Base-by-base conservation (phyloP, 1,140 invertebrate species). In the Brachionus manjavacas region DNA sequence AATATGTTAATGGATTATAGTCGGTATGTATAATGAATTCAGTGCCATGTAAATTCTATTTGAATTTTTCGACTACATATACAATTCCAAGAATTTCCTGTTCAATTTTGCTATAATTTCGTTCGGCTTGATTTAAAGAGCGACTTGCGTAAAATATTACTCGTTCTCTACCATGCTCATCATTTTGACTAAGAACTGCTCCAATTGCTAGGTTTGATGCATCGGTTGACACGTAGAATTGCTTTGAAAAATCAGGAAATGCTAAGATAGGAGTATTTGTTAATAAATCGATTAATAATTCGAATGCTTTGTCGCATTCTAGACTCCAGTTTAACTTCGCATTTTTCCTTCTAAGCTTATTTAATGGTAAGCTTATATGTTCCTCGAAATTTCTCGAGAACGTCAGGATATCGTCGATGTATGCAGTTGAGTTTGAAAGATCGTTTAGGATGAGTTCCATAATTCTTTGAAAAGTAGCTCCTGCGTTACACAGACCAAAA, bases 391-490 rank as follows among this genome's bases (percentile, higher is more conserved):
- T 81, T 41, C n/a, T 25, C 12, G 84, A 66, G 20, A 25, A 66
- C 6, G 66, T 43, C 39, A 84, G 14, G 12, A 79, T 55, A 20
- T 79, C 76, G 31, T 79, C 76, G 8, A 79, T 79, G 35, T 79
- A 79, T 12, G 55, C 76, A 28, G 46, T 55, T 23, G 46, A 55
- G 43, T 64, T 64, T 52, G 25, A 25, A 6, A 79, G 23, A 12
- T n/a, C 43, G 9, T 46, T 52, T 52, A 79, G 16, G 16, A 81
- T 25, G 11, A 16, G 39, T 85, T 91, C 87, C 76, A 92, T 91
- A 11, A 90, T 88, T 11, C 91, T 80, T 86, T 91, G 89, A 85
- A 91, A 92, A 16, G 88, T 87, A 12, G 87, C 85, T 12, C 88
- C 87, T 25, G 88, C 87, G 85, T 90, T 90, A 28, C 80, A 84